Percentiles rank a stretch among this genome's conserved stretches.
These are phyloP conservation scores for Drosophila funebris DNA, from an alignment of 1,140 invertebrate genomes.

Conservation along the genomic window DNA sequence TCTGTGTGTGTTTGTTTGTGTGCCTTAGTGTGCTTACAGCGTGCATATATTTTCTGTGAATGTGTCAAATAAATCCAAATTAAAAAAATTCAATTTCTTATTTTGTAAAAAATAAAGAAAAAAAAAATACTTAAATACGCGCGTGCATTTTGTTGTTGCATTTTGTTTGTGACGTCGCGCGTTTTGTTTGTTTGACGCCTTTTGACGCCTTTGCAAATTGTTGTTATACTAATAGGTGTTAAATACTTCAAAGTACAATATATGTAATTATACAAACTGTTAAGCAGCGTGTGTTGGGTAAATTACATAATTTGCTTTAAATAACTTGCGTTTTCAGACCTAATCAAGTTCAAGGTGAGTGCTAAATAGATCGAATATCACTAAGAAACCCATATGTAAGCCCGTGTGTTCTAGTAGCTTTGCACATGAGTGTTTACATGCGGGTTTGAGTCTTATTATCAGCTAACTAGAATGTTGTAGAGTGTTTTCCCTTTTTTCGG, in stretches of 20 bases:
- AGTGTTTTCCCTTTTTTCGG: too few relatives aligned
- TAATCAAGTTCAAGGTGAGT: slow-evolving; percentile 65
- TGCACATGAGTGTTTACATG: background rate
- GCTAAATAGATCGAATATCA: slow-evolving; percentile 4
- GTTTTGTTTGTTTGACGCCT: slow-evolving; percentile 32
- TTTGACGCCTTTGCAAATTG: background rate
- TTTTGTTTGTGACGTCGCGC: slow-evolving; percentile 20
- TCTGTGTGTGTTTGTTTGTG: slow-evolving; percentile 5
- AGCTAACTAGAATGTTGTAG: too few relatives aligned
- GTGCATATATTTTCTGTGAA: slow-evolving; percentile 9
- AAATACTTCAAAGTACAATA: background rate
- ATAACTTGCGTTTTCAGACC: slow-evolving; percentile 43
- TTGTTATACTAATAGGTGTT: background rate
- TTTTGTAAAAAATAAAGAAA: background rate
- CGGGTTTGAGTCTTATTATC: background rate
- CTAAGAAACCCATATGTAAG: background rate
- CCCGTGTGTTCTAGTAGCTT: background rate
- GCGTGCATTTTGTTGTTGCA: slow-evolving; percentile 9
- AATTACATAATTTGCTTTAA: slow-evolving; percentile 69
- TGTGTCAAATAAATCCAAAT: slow-evolving; percentile 11
- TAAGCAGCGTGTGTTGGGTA: slow-evolving; percentile 45
- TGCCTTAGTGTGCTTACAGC: background rate
- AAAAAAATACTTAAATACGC: background rate
- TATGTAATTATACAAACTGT: slow-evolving; percentile 34
- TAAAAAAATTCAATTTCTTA: slow-evolving; percentile 1